Base-by-base conservation (phyloP, 2,113 vertebrate genomes). In the Alosa alosa region DNA sequence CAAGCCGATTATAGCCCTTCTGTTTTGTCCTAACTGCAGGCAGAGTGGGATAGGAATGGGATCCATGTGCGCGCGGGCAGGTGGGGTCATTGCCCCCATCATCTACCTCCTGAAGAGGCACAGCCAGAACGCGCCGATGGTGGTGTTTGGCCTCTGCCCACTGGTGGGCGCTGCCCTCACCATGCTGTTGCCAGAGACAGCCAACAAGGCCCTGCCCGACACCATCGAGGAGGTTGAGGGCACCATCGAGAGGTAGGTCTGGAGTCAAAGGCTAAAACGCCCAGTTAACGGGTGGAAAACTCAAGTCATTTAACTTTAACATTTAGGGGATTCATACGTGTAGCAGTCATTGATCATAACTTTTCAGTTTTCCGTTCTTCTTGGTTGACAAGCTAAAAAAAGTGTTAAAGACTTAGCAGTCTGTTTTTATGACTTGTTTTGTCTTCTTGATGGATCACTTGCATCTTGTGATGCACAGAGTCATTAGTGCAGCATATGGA, bases 11-110 rank as follows among this genome's bases (percentile, higher is more conserved):
- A 49, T 49, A 10, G 9, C 47, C 47, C 47, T 49, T 49, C 41
- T 44, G 25, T 78, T 0, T 17, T 78, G 31, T 78, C 31, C 6
- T 20, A 17, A 15, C 60, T 52, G 0, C 88, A 95, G 94, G 86
- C 94, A 95, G 88, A 94, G 88, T 22, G 94, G 94, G 22, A 94
- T 95, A 18, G 94, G 94, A 0, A 90, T 95, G 1, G 86, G 91
- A 25, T 95, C 94, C 75, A 93, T 93, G 94, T 95, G 92, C 15
- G 94, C 94, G 5, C 91, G 94, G 4, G 83, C 20, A 0, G 94
- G 94, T 0, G 93, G 94, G 0, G 92, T 93, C 44, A 87, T 94
- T 84, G 90, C 92, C 6, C 94, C 93, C 45, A 86, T 95, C 86
- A 89, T 95, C 84, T 84, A 92, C 86, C 90, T 95, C 0, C 68